A percentile compares a stretch with the other conserved stretches of the same genome.
Conservation (phyloP, 1,140 invertebrate species). For the Stegodyphus mimosarum region DNA sequence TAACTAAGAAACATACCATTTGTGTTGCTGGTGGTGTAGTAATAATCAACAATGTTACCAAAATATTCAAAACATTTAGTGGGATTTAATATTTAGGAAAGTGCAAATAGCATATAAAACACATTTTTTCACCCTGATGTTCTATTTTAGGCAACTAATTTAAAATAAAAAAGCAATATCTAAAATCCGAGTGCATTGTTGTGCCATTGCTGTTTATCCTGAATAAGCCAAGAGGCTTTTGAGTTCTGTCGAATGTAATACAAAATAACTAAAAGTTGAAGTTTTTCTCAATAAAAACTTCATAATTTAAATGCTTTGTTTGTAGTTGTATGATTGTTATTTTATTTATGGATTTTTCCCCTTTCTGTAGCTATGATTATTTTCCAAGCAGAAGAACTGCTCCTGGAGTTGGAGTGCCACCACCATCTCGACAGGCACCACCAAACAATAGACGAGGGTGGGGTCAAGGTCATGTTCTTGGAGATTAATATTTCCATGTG, state of each 20-base stretch:
- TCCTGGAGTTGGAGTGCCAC: background rate
- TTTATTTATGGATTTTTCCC: background rate
- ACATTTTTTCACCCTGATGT: no score
- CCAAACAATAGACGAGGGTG: background rate
- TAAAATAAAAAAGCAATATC: no score
- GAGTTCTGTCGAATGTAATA: background rate
- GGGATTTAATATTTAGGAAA: no score
- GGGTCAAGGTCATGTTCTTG: background rate
- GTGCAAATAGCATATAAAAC: no score
- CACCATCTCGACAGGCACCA: background rate
- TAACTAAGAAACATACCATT: no score
- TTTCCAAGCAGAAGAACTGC: background rate
- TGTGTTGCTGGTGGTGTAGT: no score
- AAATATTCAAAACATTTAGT: no score
- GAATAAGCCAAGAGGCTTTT: background rate
- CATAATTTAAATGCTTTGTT: background rate
- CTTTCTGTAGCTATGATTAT: background rate
- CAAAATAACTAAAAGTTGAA: background rate
- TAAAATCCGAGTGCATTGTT: background rate
- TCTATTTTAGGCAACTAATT: no score
- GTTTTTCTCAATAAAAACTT: background rate
- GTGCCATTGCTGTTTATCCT: background rate
- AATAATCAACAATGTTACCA: no score
- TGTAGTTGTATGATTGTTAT: background rate
- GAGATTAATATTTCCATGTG: background rate